Conservation (phyloP, 2,113 vertebrate genomes). For the Glaucomys volans region DNA sequence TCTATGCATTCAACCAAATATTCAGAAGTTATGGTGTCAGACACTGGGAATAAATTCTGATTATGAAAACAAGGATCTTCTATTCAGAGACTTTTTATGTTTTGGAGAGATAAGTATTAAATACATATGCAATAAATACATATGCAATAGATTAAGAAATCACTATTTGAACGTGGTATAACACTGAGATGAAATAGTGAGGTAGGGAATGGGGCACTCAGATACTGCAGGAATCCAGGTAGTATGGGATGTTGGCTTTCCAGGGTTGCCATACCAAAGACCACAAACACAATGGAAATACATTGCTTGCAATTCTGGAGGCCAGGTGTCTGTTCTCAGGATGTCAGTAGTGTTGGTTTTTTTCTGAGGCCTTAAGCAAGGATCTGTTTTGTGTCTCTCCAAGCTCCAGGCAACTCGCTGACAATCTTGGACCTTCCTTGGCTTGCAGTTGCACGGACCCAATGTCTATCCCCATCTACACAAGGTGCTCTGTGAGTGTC, state of each 20-base stretch:
- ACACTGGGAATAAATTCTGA: neutral
- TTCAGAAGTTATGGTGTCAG: neutral
- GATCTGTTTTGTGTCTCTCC: neutral
- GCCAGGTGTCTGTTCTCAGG: too few species aligned
- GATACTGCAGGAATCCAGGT: neutral
- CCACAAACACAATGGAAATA: neutral
- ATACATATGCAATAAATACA: neutral
- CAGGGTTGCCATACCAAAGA: neutral
- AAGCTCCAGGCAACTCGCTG: neutral
- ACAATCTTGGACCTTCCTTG: neutral
- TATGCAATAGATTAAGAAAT: neutral
- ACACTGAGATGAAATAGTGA: neutral
- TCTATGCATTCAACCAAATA: neutral
- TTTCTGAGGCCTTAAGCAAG: accelerated
- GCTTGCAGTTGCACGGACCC: neutral
- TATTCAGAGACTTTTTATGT: neutral
- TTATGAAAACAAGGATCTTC: neutral
- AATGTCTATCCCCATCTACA: neutral
- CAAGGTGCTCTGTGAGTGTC: accelerated
- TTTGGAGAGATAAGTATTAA: neutral
- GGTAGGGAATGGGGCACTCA: neutral
- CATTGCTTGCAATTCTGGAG: neutral
- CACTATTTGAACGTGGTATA: neutral
- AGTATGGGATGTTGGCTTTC: neutral
- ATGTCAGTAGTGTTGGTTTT: accelerated